These are phyloP conservation scores for Cephalopholis sonnerati DNA, from an alignment of 2,113 vertebrate species.

Conservation along the genomic window DNA sequence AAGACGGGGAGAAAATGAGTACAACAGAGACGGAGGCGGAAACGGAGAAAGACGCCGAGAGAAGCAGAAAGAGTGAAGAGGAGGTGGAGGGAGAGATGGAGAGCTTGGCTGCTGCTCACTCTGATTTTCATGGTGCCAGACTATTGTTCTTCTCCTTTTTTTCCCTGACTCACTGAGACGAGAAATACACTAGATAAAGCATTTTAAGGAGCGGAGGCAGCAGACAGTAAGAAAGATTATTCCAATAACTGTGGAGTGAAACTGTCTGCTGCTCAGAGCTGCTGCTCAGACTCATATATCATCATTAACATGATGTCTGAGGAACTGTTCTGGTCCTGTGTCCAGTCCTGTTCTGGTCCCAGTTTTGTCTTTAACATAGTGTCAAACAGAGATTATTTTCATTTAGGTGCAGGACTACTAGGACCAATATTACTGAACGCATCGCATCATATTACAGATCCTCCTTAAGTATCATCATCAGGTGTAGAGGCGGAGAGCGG, in stretches of 20 bases:
- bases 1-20: neutral
- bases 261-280: conserved; percentile 16
- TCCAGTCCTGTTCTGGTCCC: neutral
- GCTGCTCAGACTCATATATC: conserved; percentile 36
- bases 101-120: conserved; percentile 2
- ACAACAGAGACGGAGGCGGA: neutral
- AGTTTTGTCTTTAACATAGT: neutral
- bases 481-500: too few species aligned
- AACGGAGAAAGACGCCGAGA: neutral
- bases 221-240: conserved; percentile 15
- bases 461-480: too few species aligned
- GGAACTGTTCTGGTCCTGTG: neutral
- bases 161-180: conserved; percentile 25
- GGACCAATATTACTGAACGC: neutral
- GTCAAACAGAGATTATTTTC: neutral
- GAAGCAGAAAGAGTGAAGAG: neutral
- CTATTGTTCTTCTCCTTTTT: neutral
- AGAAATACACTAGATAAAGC: conserved; percentile 9
- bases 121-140: conserved; percentile 12
- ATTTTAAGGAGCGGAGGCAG: neutral
- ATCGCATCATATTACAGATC: neutral
- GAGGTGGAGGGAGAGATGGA: neutral
- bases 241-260: conserved; percentile 6
- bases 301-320: conserved; percentile 7
- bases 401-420: too few species aligned